These are phyloP conservation scores for Listrodromus nycthemerus DNA, from an alignment of 2,888 invertebrate genomes.

Conservation along the genomic window DNA sequence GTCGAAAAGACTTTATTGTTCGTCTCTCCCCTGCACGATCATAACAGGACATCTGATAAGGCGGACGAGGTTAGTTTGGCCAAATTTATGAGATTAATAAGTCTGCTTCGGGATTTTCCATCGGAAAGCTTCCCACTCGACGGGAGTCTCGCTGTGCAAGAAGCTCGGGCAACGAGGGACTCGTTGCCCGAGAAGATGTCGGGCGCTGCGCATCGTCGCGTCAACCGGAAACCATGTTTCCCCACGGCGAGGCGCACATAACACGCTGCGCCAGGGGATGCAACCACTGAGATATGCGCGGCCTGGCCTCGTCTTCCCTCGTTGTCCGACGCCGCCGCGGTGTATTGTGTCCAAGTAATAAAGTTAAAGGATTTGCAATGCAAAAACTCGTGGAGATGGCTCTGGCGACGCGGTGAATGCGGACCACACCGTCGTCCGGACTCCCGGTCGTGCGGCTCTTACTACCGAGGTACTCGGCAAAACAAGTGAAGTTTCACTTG, in stretches of 20 bases:
- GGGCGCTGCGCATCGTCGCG: constrained; percentile 20
- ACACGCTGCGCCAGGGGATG: constrained; percentile 27
- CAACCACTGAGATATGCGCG: constrained; percentile 50
- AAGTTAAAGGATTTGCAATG: constrained; percentile 79
- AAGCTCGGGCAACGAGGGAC: constrained; percentile 33
- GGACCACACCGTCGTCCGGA: background rate
- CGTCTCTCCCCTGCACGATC: background rate
- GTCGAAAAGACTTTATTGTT: background rate
- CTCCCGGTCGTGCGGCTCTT: constrained; percentile 1
- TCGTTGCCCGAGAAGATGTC: too few relatives aligned
- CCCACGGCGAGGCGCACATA: background rate
- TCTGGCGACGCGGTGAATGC: constrained; percentile 45
- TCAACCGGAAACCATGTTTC: constrained; percentile 46
- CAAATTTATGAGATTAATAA: background rate
- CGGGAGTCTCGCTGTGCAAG: background rate
- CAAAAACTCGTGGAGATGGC: constrained; percentile 69
- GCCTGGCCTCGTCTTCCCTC: constrained; percentile 45
- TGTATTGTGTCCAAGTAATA: constrained; percentile 77
- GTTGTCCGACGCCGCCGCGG: constrained; percentile 57
- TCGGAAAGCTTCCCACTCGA: constrained; percentile 4
- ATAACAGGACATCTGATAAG: background rate
- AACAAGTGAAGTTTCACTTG: constrained; percentile 50
- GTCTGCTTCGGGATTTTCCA: background rate
- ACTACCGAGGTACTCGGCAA: constrained; percentile 19
- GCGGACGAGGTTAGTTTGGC: background rate